Evolutionary conservation across 2,888 invertebrate genomes (phyloP).

Genomic region (Pinctada fucata): DNA sequence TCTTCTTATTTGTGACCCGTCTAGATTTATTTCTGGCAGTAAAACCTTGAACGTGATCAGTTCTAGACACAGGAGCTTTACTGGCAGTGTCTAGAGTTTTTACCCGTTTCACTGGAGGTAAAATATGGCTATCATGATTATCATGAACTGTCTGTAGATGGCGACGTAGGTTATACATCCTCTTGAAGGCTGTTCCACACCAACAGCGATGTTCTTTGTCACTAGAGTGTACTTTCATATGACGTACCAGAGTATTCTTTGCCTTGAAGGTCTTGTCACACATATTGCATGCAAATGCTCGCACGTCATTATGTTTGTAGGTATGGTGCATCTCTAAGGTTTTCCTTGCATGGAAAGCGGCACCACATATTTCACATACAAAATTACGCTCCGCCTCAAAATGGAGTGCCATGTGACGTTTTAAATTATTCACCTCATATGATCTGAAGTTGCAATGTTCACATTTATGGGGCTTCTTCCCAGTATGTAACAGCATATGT

Average conservation of each 20-base stretch:
- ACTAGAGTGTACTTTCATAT: constrained; percentile 56
- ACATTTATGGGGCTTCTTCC: constrained; percentile 66
- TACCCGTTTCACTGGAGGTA: constrained; percentile 63
- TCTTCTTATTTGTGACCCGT: not conserved
- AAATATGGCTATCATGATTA: constrained; percentile 45
- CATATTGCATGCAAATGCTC: constrained; percentile 66
- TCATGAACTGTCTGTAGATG: constrained; percentile 64
- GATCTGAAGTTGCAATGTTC: constrained; percentile 74
- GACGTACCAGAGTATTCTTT: constrained; percentile 58
- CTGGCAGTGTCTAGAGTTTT: constrained; percentile 51
- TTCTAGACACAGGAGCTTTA: constrained; percentile 43
- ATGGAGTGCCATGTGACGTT: constrained; percentile 73
- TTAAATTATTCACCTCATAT: constrained; percentile 71
- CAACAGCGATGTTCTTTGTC: constrained; percentile 59
- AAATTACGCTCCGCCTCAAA: constrained; percentile 70
- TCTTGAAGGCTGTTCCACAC: constrained; percentile 63
- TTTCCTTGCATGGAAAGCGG: constrained; percentile 74
- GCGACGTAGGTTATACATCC: constrained; percentile 63
- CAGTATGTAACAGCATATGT: constrained; percentile 69
- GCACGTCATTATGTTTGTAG: constrained; percentile 74
- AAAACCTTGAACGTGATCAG: constrained; percentile 14
- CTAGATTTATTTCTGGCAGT: not conserved
- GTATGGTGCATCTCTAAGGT: constrained; percentile 75
- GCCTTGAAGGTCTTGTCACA: constrained; percentile 70
- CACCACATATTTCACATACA: constrained; percentile 76